Evolutionary conservation across 2,113 vertebrate genomes (phyloP).

Genomic region (Isichthys henryi): DNA sequence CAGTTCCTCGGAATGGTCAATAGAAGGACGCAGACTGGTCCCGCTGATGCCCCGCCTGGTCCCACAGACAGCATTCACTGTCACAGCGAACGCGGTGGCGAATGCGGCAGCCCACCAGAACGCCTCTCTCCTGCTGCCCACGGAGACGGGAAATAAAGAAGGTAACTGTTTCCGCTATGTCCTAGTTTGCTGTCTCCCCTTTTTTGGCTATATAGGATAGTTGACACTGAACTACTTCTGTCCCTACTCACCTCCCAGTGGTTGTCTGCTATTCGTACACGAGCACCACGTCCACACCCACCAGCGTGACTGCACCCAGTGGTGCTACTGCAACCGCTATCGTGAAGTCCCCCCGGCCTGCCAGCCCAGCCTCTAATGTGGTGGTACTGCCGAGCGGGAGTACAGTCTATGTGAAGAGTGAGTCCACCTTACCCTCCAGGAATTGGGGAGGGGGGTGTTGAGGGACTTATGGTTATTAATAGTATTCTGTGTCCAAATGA

Average conservation of each 20-base stretch:
- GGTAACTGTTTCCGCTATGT: slow-evolving; percentile 50
- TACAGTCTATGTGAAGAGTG: slow-evolving; percentile 95
- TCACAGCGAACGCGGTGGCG: slow-evolving; percentile 87
- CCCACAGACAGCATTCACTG: slow-evolving; percentile 92
- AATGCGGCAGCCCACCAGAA: slow-evolving; percentile 87
- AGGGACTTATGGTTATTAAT: not conserved
- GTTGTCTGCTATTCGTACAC: slow-evolving; percentile 97
- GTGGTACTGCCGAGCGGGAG: slow-evolving; percentile 95
- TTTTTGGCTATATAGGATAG: not conserved
- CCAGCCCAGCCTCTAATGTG: slow-evolving; percentile 93
- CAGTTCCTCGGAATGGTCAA: slow-evolving; percentile 94
- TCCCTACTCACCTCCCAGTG: slow-evolving; percentile 61
- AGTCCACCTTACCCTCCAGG: slow-evolving; percentile 45
- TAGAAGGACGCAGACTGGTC: slow-evolving; percentile 90
- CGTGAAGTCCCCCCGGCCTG: slow-evolving; percentile 85
- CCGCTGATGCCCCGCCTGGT: slow-evolving; percentile 93
- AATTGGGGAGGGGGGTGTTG: not conserved
- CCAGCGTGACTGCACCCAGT: slow-evolving; percentile 75
- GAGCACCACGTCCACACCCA: slow-evolving; percentile 86
- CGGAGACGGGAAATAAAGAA: slow-evolving; percentile 95
- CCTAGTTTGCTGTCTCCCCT: not conserved
- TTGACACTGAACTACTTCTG: not conserved
- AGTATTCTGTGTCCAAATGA: not conserved
- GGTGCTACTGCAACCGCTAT: slow-evolving; percentile 71
- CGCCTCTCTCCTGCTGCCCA: slow-evolving; percentile 76